Percentiles rank a stretch among this genome's conserved stretches.
Evolutionary conservation across 2,797 vertebrate genomes (phyloP).

Genomic region (Gouania willdenowi): DNA sequence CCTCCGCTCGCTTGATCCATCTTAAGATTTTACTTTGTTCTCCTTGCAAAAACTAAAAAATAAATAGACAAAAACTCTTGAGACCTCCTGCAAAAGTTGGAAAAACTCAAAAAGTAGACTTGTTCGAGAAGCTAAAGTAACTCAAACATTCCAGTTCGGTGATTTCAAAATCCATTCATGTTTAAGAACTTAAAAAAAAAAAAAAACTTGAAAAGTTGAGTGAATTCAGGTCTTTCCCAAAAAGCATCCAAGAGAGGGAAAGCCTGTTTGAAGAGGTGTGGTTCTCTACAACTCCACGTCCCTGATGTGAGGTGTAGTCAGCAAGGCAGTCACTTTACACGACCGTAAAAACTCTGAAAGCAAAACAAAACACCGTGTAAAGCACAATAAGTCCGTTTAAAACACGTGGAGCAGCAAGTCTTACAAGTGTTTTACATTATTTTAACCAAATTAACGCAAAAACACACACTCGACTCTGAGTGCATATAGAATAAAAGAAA

Average conservation of each 20-base stretch:
- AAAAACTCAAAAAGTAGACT: slow-evolving; percentile 17
- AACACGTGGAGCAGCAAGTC: no score
- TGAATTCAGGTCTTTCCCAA: slow-evolving; percentile 11
- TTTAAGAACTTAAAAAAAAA: slow-evolving; percentile 60
- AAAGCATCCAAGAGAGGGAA: slow-evolving; percentile 23
- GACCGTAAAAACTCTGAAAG: slow-evolving; percentile 26
- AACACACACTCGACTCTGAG: no score
- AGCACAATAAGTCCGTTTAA: no score
- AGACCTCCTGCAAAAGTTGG: slow-evolving; percentile 30
- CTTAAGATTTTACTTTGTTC: slow-evolving; percentile 14
- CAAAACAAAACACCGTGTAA: slow-evolving; percentile 1
- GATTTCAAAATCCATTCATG: slow-evolving; percentile 34
- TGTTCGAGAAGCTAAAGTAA: slow-evolving; percentile 3
- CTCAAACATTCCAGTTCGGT: no score
- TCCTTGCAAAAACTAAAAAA: background rate
- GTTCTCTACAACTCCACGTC: slow-evolving; percentile 48
- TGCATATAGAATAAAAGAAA: no score
- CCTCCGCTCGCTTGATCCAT: slow-evolving; percentile 82
- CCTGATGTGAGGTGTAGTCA: slow-evolving; percentile 26
- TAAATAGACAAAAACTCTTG: slow-evolving; percentile 2
- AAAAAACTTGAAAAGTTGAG: no score
- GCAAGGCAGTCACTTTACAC: slow-evolving; percentile 1
- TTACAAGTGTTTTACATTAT: no score
- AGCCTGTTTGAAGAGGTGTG: slow-evolving; percentile 52
- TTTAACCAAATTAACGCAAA: no score